These are phyloP conservation scores for Tringa solitaria DNA, from an alignment of 2,113 vertebrate genomes.

Conservation along the genomic window DNA sequence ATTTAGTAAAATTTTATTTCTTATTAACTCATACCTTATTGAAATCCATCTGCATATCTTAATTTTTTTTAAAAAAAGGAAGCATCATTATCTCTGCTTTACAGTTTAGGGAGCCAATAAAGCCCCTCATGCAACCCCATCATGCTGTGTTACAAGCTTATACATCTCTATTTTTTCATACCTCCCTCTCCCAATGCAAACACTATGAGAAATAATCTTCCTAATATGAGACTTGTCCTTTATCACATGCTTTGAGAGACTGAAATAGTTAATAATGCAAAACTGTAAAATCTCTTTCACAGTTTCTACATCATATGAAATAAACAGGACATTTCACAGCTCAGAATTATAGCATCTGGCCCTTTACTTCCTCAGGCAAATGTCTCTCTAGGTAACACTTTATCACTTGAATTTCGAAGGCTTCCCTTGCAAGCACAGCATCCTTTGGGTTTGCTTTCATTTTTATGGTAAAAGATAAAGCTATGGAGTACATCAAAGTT, in stretches of 20 bases:
- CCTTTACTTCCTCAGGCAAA: background rate
- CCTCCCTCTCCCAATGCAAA: background rate
- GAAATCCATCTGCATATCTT: background rate
- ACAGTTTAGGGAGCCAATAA: background rate
- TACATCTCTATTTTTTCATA: background rate
- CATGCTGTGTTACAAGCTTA: background rate
- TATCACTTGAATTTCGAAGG: background rate
- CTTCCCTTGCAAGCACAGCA: background rate
- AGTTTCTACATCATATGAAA: background rate
- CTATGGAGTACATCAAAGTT: background rate
- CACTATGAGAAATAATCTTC: background rate
- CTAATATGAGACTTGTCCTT: background rate
- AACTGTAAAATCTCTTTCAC: background rate
- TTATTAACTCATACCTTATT: background rate
- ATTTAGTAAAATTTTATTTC: background rate
- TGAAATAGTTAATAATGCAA: background rate
- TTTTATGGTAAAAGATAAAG: background rate
- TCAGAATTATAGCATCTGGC: background rate
- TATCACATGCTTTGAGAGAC: background rate
- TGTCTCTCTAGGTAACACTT: background rate
- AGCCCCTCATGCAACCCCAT: background rate
- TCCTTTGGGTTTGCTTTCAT: background rate
- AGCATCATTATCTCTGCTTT: background rate
- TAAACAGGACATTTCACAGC: background rate
- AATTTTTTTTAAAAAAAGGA: background rate